Base-by-base conservation (phyloP, 2,113 vertebrate genomes). In the Tiliqua scincoides region DNA sequence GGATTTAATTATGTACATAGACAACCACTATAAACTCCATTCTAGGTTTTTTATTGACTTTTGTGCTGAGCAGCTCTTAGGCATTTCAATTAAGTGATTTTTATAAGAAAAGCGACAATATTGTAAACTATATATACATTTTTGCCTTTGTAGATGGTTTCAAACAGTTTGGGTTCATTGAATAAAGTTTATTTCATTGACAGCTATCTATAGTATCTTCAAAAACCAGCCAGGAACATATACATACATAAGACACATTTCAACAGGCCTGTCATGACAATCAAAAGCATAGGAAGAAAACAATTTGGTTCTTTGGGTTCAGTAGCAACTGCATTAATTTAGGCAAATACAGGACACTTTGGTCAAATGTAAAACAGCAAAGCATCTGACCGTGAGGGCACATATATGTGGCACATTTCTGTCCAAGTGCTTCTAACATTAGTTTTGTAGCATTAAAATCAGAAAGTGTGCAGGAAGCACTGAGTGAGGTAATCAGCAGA, bases 1-100 rank as follows among this genome's bases (percentile, higher is more conserved):
- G 98, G 98, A 97, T 98, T 98, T 99, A 98, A 99, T 99, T 99
- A 99, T 97, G 97, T 97, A 97, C 97, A 98, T 98, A 98, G 98
- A 98, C 98, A 97, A 98, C 97, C 97, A 96, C 97, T 98, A 98
- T 99, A 99, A 99, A 99, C 97, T 98, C 98, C 98, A 98, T 99
- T 99, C 98, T 98, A 97, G 97, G 98, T 93, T 96, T 99, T 97
- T 99, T 99, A 99, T 98, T 98, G 98, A 98, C 97, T 97, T 98
- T 98, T 96, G 94, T 96, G 95, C 96, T 90, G 96, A 93, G 97
- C 97, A 97, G 97, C 97, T 98, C 98, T 98, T 97, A 97, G 97
- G 98, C 98, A 96, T 98, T 98, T 98, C 98, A 99, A 99, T 99
- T 98, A 99, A 98, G 96, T 97, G 97, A n/a, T 97, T 98, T 98